Conservation (phyloP, 2,888 invertebrate genomes). For the Epicampocera succincta region DNA sequence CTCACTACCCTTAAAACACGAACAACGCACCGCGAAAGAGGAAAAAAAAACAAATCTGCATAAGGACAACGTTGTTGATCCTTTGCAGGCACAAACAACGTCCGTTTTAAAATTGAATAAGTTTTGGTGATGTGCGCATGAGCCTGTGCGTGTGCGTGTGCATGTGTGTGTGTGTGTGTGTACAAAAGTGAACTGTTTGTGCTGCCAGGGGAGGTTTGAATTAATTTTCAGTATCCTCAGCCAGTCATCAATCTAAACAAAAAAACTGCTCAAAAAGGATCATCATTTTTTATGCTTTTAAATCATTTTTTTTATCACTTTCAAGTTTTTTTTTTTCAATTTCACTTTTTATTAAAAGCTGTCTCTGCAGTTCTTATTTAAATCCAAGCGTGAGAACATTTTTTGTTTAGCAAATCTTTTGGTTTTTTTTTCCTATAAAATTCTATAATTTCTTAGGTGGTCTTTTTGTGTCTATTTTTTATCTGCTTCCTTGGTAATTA, state of each 20-base stretch:
- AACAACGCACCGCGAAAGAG: not conserved
- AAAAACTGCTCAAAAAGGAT: conserved; percentile 61
- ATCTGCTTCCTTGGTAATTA: conserved; percentile 35
- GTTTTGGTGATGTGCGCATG: not conserved
- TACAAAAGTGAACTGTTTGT: not conserved
- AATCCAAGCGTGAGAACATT: conserved; percentile 62
- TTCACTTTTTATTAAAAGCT: conserved; percentile 46
- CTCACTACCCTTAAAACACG: conserved; percentile 53
- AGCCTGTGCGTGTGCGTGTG: not conserved
- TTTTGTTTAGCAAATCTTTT: not conserved
- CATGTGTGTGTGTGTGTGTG: too few relatives aligned
- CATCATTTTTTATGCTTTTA: conserved; percentile 52
- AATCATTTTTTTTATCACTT: conserved; percentile 73
- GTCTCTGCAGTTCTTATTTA: conserved; percentile 27
- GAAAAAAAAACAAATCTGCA: conserved; percentile 72
- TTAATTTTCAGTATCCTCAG: conserved; percentile 19
- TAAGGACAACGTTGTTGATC: conserved; percentile 73
- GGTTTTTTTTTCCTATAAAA: conserved; percentile 18
- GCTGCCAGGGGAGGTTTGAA: conserved; percentile 50
- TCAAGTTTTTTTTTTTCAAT: conserved; percentile 71
- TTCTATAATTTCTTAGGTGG: conserved; percentile 48
- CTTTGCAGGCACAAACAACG: conserved; percentile 49
- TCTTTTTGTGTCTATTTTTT: conserved; percentile 45
- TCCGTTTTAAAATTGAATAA: conserved; percentile 32
- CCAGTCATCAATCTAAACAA: conserved; percentile 27